Percentiles rank a stretch among this genome's conserved stretches.
Conservation (phyloP, 2,888 invertebrate genomes). For the Lomographa bimaculata region DNA sequence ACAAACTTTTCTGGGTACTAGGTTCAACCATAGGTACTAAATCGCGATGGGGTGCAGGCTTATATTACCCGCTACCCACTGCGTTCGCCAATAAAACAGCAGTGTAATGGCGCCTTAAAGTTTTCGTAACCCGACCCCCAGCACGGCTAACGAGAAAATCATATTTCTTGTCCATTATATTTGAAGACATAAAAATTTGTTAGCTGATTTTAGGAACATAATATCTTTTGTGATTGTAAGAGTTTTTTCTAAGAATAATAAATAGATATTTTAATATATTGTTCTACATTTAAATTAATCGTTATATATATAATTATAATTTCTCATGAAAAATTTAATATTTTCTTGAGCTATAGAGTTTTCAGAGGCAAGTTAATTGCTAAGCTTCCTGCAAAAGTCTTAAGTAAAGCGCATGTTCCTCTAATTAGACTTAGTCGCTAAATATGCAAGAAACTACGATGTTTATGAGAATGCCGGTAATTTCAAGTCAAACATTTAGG, state of each 20-base stretch:
- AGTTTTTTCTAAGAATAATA: too few species aligned
- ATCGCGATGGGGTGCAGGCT: conserved; percentile 29
- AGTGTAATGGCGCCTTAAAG: conserved; percentile 46
- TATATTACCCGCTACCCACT: conserved; percentile 32
- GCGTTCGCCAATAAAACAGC: conserved; percentile 46
- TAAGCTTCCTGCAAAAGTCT: conserved; percentile 27
- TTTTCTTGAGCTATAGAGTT: conserved; percentile 10
- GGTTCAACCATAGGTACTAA: too few species aligned
- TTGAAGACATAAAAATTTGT: conserved; percentile 8
- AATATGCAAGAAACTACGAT: conserved; percentile 19
- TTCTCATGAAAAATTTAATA: conserved; percentile 16
- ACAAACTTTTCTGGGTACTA: too few species aligned
- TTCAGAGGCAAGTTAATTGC: conserved; percentile 30
- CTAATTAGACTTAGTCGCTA: conserved; percentile 26
- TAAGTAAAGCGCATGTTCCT: conserved; percentile 25
- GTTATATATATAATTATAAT: too few species aligned
- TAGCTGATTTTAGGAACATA: conserved; percentile 8
- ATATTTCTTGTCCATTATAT: conserved; percentile 30
- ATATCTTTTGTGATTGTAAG: too few species aligned
- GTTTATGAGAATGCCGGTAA: too few species aligned
- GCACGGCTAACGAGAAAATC: conserved; percentile 21
- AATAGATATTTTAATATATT: too few species aligned
- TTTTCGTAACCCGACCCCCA: conserved; percentile 39
- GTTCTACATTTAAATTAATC: neutral
- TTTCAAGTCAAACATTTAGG: too few species aligned